A percentile compares a stretch with the other conserved stretches of the same genome.
Evolutionary conservation across 2,797 vertebrate species (phyloP).

Genomic region (Eospalax fontanierii): DNA sequence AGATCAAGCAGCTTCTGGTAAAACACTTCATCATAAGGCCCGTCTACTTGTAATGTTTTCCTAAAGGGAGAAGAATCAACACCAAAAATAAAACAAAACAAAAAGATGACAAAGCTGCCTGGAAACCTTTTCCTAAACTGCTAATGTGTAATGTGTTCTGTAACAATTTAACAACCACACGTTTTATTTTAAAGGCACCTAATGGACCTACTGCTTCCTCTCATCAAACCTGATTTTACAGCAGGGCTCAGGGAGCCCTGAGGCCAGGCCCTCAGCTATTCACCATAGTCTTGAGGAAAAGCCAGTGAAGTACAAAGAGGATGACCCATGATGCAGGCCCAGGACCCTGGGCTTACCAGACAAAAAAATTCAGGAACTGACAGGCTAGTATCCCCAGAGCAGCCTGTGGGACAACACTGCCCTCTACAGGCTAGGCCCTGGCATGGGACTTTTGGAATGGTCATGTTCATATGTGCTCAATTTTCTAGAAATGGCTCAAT

Average conservation of each 20-base stretch:
- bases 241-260: not conserved
- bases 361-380: not conserved
- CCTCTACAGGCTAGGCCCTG: conserved; percentile 59
- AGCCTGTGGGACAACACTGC: conserved; percentile 60
- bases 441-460: not conserved
- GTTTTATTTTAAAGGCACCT: not conserved
- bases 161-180: not conserved
- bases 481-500: not conserved
- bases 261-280: not conserved
- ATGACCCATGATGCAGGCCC: not conserved
- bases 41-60: conserved; percentile 94
- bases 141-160: not conserved
- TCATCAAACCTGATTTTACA: not conserved
- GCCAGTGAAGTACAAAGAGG: not conserved
- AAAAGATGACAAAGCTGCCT: not conserved
- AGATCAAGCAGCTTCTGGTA: conserved; percentile 95
- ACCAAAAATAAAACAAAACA: not conserved
- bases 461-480: not conserved
- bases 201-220: not conserved
- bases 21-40: conserved; percentile 95
- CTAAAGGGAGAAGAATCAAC: conserved; percentile 86
- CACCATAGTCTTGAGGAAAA: not conserved
- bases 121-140: not conserved
- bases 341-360: not conserved
- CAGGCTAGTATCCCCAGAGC: not conserved